Evolutionary conservation across 2,888 invertebrate genomes (phyloP).

Genomic region (Dolichomitus sp.): DNA sequence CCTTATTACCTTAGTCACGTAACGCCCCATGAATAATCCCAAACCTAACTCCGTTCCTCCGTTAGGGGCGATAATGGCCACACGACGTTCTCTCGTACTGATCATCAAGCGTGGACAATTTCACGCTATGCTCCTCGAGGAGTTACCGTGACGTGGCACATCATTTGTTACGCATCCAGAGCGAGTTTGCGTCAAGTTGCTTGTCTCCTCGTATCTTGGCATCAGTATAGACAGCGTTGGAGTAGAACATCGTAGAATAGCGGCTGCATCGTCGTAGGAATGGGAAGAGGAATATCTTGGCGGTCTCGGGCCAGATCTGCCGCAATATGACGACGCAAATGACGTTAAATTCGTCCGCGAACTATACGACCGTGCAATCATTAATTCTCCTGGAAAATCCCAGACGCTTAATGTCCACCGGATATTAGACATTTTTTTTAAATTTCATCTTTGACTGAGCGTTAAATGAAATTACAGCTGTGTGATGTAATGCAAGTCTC

Average conservation of each 20-base stretch:
- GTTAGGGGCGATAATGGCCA: conserved; percentile 65
- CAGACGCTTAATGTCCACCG: conserved; percentile 2
- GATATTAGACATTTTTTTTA: conserved; percentile 44
- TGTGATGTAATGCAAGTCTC: background rate
- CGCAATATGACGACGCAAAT: conserved; percentile 34
- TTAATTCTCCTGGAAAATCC: conserved; percentile 49
- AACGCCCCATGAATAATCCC: conserved; percentile 55
- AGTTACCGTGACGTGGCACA: conserved; percentile 71
- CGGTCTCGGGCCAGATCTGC: conserved; percentile 26
- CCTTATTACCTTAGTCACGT: background rate
- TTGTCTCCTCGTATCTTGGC: conserved; percentile 30
- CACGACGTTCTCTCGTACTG: conserved; percentile 65
- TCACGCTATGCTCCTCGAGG: conserved; percentile 70
- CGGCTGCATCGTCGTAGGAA: conserved; percentile 5
- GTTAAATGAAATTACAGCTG: background rate
- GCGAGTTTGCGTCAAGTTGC: conserved; percentile 56
- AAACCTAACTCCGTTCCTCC: conserved; percentile 51
- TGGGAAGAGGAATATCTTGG: conserved; percentile 5
- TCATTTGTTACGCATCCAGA: conserved; percentile 72
- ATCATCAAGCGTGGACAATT: conserved; percentile 74
- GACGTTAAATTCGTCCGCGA: conserved; percentile 46
- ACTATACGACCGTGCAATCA: conserved; percentile 40
- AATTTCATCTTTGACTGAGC: conserved; percentile 9
- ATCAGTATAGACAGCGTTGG: conserved; percentile 25
- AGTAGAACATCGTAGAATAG: conserved; percentile 32